These are phyloP conservation scores for Drosophila jambulina DNA, from an alignment of 1,140 invertebrate genomes.

Conservation along the genomic window DNA sequence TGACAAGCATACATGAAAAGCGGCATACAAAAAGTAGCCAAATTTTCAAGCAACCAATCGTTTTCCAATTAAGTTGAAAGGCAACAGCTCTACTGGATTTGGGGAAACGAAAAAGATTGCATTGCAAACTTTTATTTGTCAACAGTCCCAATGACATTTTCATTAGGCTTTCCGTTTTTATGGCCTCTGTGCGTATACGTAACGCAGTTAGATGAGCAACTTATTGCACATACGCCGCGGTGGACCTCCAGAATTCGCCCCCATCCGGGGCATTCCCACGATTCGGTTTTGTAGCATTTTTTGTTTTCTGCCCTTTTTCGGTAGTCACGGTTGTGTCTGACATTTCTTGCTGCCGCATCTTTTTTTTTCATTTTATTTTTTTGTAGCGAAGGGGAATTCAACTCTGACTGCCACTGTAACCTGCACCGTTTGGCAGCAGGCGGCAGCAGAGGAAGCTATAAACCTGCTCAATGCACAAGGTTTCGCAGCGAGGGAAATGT, in stretches of 20 bases:
- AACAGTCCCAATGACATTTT: constrained; percentile 33
- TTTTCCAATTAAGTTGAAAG: constrained; percentile 23
- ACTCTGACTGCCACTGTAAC: constrained; percentile 45
- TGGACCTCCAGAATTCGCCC: constrained; percentile 6
- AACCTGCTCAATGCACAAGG: constrained; percentile 43
- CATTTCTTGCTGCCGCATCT: constrained; percentile 23
- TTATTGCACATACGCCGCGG: constrained; percentile 45
- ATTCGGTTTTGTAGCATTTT: background rate
- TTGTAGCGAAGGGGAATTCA: constrained; percentile 2
- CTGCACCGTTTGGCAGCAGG: constrained; percentile 20
- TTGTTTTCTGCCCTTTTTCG: constrained; percentile 20
- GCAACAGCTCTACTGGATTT: constrained; percentile 14
- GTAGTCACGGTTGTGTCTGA: constrained; percentile 39
- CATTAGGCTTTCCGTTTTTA: constrained; percentile 21
- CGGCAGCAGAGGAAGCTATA: constrained; percentile 34
- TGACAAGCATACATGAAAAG: background rate
- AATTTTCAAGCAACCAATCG: background rate
- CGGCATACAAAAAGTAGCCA: background rate
- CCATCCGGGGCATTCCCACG: constrained; percentile 18
- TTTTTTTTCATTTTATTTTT: background rate
- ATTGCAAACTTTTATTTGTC: constrained; percentile 42
- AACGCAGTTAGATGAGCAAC: constrained; percentile 32
- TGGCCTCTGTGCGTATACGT: constrained; percentile 10
- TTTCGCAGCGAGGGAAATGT: constrained; percentile 20
- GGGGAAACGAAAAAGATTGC: background rate